Conservation (phyloP, 2,113 vertebrate genomes). For the Cavia aperea region DNA sequence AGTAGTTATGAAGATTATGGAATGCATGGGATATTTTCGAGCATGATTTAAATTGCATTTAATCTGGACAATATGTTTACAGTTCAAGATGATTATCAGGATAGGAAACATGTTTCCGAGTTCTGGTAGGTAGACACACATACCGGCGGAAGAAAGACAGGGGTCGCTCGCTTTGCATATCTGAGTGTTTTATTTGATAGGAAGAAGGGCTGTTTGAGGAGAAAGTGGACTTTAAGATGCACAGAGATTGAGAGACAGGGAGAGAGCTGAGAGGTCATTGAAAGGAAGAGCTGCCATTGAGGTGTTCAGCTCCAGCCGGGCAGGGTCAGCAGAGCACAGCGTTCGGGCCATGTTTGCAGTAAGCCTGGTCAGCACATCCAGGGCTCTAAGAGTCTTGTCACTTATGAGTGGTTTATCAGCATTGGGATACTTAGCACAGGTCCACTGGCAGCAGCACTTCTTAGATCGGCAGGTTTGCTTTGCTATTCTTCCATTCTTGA, state of each 20-base stretch:
- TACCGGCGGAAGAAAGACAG: constrained; percentile 33
- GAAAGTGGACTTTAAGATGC: constrained; percentile 9
- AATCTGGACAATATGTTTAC: background rate
- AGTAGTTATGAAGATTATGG: constrained; percentile 16
- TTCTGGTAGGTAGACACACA: background rate
- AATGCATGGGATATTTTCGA: constrained; percentile 10
- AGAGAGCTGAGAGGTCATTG: background rate
- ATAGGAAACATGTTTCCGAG: background rate
- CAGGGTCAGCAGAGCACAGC: background rate
- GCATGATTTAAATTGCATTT: background rate
- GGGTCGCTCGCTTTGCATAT: constrained; percentile 41
- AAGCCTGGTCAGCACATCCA: background rate
- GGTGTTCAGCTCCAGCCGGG: background rate
- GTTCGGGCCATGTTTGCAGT: background rate
- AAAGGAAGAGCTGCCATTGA: background rate
- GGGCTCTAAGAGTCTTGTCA: background rate
- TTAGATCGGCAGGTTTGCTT: background rate
- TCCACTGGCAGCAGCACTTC: background rate
- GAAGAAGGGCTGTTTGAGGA: background rate
- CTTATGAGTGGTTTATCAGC: background rate
- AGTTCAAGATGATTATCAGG: background rate
- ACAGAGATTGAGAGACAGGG: background rate
- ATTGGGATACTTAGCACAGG: background rate
- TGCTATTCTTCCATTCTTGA: background rate
- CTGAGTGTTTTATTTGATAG: constrained; percentile 58